phyloP scores from a whole-genome alignment of 2,888 invertebrate genomes.

The Latrodectus elegans region DNA sequence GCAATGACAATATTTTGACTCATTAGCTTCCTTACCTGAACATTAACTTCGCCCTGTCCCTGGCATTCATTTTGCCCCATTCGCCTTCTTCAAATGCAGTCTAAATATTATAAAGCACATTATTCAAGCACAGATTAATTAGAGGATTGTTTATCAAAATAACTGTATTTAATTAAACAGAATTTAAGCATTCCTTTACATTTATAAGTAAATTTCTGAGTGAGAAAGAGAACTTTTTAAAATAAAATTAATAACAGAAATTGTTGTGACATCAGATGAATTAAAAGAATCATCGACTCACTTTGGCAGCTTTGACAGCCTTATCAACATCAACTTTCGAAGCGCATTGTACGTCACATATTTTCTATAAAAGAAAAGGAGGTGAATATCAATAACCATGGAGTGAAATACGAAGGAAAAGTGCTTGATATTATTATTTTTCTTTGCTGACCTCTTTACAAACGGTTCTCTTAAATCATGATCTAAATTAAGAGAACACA shows the following conservation, averaged over 20 bases:
- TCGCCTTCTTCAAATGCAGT: constrained; percentile 86
- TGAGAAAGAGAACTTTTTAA: neutral
- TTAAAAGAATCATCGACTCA: constrained; percentile 70
- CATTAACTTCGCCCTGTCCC: constrained; percentile 89
- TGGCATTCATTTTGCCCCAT: constrained; percentile 95
- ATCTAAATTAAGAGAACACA: too few relatives aligned
- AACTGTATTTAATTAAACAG: neutral
- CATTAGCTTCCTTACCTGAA: constrained; percentile 79
- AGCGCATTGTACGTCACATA: constrained; percentile 80
- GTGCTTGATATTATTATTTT: too few relatives aligned
- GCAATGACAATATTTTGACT: too few relatives aligned
- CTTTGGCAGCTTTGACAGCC: constrained; percentile 91
- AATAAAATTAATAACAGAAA: neutral
- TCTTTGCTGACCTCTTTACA: too few relatives aligned
- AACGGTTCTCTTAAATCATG: too few relatives aligned
- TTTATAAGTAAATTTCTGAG: neutral
- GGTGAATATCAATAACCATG: neutral
- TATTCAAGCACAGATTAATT: neutral
- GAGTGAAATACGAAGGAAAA: too few relatives aligned
- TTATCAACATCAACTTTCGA: constrained; percentile 87
- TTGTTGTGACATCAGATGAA: too few relatives aligned
- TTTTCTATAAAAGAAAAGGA: constrained; percentile 71
- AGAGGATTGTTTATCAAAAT: neutral
- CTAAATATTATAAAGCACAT: constrained; percentile 8
- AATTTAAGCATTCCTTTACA: neutral